Base-by-base conservation (phyloP, 2,113 vertebrate genomes). In the Pterophyllum scalare region DNA sequence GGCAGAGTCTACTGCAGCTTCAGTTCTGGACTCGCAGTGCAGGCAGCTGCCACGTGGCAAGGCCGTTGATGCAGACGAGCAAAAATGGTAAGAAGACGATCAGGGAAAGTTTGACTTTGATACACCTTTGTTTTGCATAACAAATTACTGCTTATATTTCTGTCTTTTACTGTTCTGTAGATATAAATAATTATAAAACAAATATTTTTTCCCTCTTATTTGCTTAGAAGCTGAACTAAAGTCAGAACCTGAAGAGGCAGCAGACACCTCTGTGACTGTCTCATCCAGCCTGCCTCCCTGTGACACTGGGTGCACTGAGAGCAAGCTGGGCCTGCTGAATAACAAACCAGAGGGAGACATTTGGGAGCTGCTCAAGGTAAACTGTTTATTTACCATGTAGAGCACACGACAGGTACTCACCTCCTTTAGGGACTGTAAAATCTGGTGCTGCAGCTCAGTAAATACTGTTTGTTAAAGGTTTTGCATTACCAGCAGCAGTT, bases 1-100 rank as follows among this genome's bases (percentile, higher is more conserved):
- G 98, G 46, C 97, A 96, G 90, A 98, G 97, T 80, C 89, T 99
- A 52, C 96, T 99, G 74, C 97, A 93, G 86, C 94, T 99, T 89
- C 98, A 99, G 49, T 98, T 97, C 91, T 99, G 98, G 98, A 93
- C 94, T 84, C 95, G 94, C 89, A 98, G 97, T 86, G 96, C 97
- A 84, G 97, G 97, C 76, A 96, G 96, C 57, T 75, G 70, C 75
- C 84, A 82, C 49, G 56, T 88, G 80, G 86, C 94, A 77, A 96
- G 89, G 60, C 19, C 33, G 3, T 15, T 77, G 35, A n/a, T n/a
- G 1, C 38, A 43, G 2, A 24, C n/a, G 0, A 43, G 13, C 13
- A 52, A 28, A 57, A 77, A 38, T 10, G 90, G 94, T 94, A 61
- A 81, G 70, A 15, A 59, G 9, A 64, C n/a, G 3, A 57, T n/a